These are phyloP conservation scores for Epirrhoe tristata DNA, from an alignment of 2,888 invertebrate genomes.

Conservation along the genomic window DNA sequence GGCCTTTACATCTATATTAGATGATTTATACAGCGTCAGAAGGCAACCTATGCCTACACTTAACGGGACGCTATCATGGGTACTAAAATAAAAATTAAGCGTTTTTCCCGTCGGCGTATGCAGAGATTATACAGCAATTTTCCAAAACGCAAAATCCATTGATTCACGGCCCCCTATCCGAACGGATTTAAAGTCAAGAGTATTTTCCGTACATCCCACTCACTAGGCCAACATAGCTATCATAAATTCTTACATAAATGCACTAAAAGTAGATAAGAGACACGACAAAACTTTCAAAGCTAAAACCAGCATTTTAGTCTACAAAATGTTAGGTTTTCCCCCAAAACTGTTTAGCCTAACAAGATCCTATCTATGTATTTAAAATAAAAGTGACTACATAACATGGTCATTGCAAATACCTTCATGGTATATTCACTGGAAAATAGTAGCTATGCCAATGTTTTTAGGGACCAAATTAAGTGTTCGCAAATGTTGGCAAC, in stretches of 20 bases:
- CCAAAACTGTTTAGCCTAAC: constrained; percentile 50
- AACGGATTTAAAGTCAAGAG: too few species aligned
- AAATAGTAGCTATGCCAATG: constrained; percentile 39
- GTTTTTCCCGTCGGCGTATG: too few species aligned
- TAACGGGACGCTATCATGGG: too few species aligned
- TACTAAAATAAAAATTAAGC: too few species aligned
- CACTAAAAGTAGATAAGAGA: not conserved
- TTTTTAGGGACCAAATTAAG: constrained; percentile 50
- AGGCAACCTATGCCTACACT: too few species aligned
- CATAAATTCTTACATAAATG: not conserved
- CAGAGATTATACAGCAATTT: too few species aligned
- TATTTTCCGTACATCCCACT: too few species aligned
- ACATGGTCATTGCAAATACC: constrained; percentile 37
- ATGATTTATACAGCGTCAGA: too few species aligned
- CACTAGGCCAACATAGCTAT: too few species aligned
- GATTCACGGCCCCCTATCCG: too few species aligned
- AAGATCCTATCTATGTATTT: constrained; percentile 53
- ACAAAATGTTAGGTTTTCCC: constrained; percentile 35
- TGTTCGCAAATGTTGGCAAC: constrained; percentile 53
- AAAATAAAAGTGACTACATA: constrained; percentile 47
- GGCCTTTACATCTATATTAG: too few species aligned
- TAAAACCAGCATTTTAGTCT: constrained; percentile 16
- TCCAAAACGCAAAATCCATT: too few species aligned
- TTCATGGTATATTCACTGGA: constrained; percentile 17
- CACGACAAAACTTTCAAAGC: constrained; percentile 8